phyloP scores from a whole-genome alignment of 2,888 invertebrate species.

The Chaetogeoica ovagalla region DNA sequence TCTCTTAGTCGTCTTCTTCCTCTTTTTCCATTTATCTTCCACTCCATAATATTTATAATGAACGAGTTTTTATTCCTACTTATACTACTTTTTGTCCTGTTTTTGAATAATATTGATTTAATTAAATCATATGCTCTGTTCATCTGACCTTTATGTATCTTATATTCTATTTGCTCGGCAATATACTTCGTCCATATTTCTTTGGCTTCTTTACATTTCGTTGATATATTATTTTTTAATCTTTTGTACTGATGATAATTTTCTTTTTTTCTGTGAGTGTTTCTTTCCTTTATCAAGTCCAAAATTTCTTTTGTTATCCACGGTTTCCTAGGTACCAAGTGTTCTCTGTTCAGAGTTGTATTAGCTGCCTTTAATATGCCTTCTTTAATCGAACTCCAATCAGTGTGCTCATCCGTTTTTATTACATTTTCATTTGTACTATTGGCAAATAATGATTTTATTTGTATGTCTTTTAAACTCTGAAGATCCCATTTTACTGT shows the following conservation, averaged over 20 bases:
- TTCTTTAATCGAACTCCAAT: neutral
- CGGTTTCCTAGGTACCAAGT: neutral
- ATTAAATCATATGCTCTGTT: neutral
- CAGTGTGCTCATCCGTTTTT: neutral
- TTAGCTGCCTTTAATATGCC: neutral
- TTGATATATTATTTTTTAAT: neutral
- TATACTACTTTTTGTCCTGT: neutral
- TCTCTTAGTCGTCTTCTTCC: neutral
- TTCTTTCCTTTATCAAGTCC: neutral
- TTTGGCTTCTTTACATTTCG: neutral
- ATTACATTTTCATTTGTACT: neutral
- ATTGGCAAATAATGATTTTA: neutral
- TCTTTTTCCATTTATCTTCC: too few species aligned
- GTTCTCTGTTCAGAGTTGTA: neutral
- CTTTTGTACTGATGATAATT: neutral
- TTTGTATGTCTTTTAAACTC: neutral
- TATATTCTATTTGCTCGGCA: neutral
- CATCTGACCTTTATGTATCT: neutral
- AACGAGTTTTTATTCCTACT: neutral
- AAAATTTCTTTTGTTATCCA: neutral
- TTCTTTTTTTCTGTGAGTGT: neutral
- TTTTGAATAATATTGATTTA: neutral
- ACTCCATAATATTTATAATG: too few species aligned
- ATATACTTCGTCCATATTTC: conserved; percentile 2
- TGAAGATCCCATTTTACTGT: neutral